These are phyloP conservation scores for Calcarius lapponicus DNA, from an alignment of 2,797 vertebrate species.

Conservation along the genomic window DNA sequence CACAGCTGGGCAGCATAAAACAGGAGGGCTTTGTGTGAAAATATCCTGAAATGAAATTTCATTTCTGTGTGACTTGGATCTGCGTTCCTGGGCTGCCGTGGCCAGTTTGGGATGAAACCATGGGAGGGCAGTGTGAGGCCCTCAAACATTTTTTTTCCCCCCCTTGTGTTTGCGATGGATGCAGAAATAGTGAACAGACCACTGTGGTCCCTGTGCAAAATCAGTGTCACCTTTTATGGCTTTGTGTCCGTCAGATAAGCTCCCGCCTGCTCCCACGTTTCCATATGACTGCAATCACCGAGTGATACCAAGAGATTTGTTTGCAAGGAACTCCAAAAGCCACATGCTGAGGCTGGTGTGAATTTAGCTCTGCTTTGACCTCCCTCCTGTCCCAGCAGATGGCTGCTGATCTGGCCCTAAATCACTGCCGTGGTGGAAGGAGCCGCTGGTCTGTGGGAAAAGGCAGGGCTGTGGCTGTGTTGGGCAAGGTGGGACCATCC, in stretches of 20 bases:
- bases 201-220: not conserved
- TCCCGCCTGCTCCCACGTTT: not conserved
- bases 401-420: slow-evolving; percentile 1
- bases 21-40: slow-evolving; percentile 65
- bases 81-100: not conserved
- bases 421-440: not conserved
- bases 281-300: slow-evolving; percentile 37
- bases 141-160: not conserved
- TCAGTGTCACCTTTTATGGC: slow-evolving; percentile 26
- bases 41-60: slow-evolving; percentile 59
- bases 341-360: slow-evolving; percentile 33
- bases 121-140: slow-evolving; percentile 33
- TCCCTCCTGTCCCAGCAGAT: not conserved
- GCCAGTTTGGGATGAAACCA: slow-evolving; percentile 1
- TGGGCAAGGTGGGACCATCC: not conserved
- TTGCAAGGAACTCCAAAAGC: slow-evolving; percentile 33
- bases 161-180: not conserved
- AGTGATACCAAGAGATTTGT: slow-evolving; percentile 2
- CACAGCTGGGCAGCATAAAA: slow-evolving; percentile 70
- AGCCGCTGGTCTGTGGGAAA: not conserved
- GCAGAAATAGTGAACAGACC: not conserved
- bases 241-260: not conserved
- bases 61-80: slow-evolving; percentile 3
- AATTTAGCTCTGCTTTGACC: slow-evolving; percentile 40
- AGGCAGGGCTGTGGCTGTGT: not conserved